Evolutionary conservation across 2,797 vertebrate species (phyloP), one percentile per base, ranked within the genome.

Genomic region (Syndactyla subalaris): DNA sequence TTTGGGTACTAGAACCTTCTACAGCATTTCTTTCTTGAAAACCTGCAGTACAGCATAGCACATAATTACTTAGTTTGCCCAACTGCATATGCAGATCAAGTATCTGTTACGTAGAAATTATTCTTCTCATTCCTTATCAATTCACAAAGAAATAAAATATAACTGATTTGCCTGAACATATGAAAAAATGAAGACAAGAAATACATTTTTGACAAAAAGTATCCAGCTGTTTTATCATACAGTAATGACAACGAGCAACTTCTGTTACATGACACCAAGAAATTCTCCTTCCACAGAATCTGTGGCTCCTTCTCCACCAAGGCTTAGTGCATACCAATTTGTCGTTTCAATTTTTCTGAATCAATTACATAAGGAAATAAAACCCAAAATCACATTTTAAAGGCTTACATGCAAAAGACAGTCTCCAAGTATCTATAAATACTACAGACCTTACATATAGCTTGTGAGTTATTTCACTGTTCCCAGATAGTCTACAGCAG

Each of bases 1-100:
- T 95, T 89, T 63, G 73, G 13, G 41, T 32, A 19, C 55, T 36
- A 61, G 41, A 62, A 63, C 78, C 68, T 87, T 92, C 90, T 58
- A 29, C 70, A 46, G 62, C 7, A 5, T 63, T 91, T 61, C 67
- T 67, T 83, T 96, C 97, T 93, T 90, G 96, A 93, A 78, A 97
- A 43, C 95, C 96, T 97, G n/a, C 14, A 87, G 65, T 54, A 78
- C 11, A 73, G 13, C 17, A 63, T 5, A 63, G 20, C 29, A 91
- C 7, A 49, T 11, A 73, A 27, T 14, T 48, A 63, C 7, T 73
- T 9, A 29, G 15, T 61, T 85, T 41, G 34, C 15, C 6, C 18
- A 18, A 22, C 36, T 84, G 5, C 29, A 46, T 0, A 2, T 22
- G 9, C 15, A 41, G 7, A 55, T 59, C 12, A 76, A 59, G 27